Evolutionary conservation across 2,888 invertebrate species (phyloP).

Genomic region (Drosophila neoperkinsi): DNA sequence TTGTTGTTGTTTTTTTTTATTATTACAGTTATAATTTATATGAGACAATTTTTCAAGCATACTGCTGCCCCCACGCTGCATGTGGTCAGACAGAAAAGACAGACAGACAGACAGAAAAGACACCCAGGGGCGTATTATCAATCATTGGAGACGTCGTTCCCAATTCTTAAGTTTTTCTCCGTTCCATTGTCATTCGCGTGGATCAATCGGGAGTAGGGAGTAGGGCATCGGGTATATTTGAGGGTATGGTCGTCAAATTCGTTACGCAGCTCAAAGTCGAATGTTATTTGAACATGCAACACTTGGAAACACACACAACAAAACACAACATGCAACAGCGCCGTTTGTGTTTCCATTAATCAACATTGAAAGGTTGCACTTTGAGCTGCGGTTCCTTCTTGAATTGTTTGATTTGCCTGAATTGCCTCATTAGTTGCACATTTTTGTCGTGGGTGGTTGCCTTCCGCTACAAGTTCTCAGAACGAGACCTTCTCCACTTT

Average conservation of each 20-base stretch:
- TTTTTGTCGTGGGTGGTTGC: slow-evolving; percentile 49
- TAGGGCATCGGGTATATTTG: slow-evolving; percentile 2
- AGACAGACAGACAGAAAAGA: slow-evolving; percentile 26
- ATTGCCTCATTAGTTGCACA: slow-evolving; percentile 57
- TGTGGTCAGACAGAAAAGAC: slow-evolving; percentile 53
- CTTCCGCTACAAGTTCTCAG: not conserved
- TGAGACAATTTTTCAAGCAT: slow-evolving; percentile 76
- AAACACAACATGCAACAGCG: slow-evolving; percentile 20
- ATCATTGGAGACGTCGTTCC: slow-evolving; percentile 55
- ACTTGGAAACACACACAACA: slow-evolving; percentile 32
- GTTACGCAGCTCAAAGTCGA: slow-evolving; percentile 74
- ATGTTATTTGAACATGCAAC: slow-evolving; percentile 67
- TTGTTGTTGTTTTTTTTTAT: slow-evolving; percentile 21
- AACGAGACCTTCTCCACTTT: slow-evolving; percentile 20
- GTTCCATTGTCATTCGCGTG: slow-evolving; percentile 36
- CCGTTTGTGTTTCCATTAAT: slow-evolving; percentile 63
- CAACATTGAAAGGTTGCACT: slow-evolving; percentile 72
- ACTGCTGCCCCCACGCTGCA: slow-evolving; percentile 44
- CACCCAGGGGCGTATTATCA: slow-evolving; percentile 60
- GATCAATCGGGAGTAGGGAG: slow-evolving; percentile 37
- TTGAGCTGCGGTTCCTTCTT: slow-evolving; percentile 25
- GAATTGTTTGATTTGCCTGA: slow-evolving; percentile 46
- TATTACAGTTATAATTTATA: slow-evolving; percentile 80
- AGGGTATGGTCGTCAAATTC: slow-evolving; percentile 52
- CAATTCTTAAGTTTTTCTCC: slow-evolving; percentile 12